Evolutionary conservation across 2,113 vertebrate species (phyloP).

Genomic region (Petromus typicus): DNA sequence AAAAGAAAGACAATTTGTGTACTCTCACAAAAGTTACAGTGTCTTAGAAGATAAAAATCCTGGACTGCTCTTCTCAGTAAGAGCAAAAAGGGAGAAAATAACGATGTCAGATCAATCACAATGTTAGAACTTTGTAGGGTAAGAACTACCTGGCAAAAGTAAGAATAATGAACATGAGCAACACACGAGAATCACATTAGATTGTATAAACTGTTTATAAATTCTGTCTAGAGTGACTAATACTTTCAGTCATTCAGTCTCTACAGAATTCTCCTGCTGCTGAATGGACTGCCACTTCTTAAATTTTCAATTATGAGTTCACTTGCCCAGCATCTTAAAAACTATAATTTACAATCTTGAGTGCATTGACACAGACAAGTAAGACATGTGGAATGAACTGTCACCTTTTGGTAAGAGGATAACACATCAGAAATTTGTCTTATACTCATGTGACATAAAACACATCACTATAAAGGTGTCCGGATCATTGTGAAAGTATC

Average conservation of each 20-base stretch:
- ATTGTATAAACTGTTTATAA: constrained; percentile 10
- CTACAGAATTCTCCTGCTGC: neutral
- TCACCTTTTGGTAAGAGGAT: constrained; percentile 71
- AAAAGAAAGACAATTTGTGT: neutral
- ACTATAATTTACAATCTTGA: constrained; percentile 62
- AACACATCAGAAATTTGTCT: constrained; percentile 62
- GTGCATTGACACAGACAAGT: constrained; percentile 58
- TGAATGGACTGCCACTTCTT: neutral
- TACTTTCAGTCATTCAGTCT: neutral
- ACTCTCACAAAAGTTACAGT: neutral
- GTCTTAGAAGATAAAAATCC: neutral
- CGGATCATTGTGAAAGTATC: constrained; percentile 72
- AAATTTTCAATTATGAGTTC: constrained; percentile 67
- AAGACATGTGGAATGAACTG: constrained; percentile 71
- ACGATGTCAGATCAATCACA: neutral
- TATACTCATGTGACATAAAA: constrained; percentile 74
- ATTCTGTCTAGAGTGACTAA: constrained; percentile 14
- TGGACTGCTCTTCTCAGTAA: neutral
- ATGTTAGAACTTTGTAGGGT: neutral
- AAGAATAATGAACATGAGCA: constrained; percentile 37
- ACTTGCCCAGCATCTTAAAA: constrained; percentile 6
- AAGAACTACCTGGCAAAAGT: constrained; percentile 20
- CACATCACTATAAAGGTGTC: constrained; percentile 63
- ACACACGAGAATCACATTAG: neutral
- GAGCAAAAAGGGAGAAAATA: neutral